A percentile compares a stretch with the other conserved stretches of the same genome.
Conservation (phyloP, 2,113 vertebrate genomes). For the Dendropsophus ebraccatus region DNA sequence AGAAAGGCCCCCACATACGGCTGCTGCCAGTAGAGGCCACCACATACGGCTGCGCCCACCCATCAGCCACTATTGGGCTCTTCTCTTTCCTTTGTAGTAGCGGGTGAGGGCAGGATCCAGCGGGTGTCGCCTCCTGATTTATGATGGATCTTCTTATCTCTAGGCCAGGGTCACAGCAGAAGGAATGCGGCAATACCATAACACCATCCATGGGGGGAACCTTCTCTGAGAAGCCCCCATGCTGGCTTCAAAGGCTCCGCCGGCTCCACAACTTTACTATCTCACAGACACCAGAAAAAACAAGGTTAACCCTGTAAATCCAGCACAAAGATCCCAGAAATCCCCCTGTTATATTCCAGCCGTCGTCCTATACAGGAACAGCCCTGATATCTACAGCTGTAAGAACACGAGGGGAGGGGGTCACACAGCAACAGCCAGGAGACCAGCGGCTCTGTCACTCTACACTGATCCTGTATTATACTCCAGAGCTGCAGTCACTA, state of each 20-base stretch:
- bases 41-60: slow-evolving; percentile 66
- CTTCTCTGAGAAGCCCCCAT: slow-evolving; percentile 57
- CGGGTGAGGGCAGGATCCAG: slow-evolving; percentile 61
- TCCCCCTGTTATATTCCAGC: too few species aligned
- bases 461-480: too few species aligned
- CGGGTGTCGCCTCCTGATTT: slow-evolving; percentile 67
- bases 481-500: too few species aligned
- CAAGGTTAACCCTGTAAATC: slow-evolving; percentile 19
- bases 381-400: too few species aligned
- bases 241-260: slow-evolving; percentile 63
- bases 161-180: slow-evolving; percentile 69
- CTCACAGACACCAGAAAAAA: slow-evolving; percentile 20
- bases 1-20: slow-evolving; percentile 66
- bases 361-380: too few species aligned
- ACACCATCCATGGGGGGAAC: slow-evolving; percentile 68
- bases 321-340: not conserved
- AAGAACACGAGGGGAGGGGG: too few species aligned
- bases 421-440: too few species aligned
- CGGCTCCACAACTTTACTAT: slow-evolving; percentile 41
- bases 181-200: slow-evolving; percentile 68
- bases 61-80: slow-evolving; percentile 63
- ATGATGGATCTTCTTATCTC: slow-evolving; percentile 72
- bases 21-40: slow-evolving; percentile 63
- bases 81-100: slow-evolving; percentile 68
- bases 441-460: too few species aligned